These are phyloP conservation scores for Mythimna impura DNA, from an alignment of 2,888 invertebrate genomes.

Conservation along the genomic window DNA sequence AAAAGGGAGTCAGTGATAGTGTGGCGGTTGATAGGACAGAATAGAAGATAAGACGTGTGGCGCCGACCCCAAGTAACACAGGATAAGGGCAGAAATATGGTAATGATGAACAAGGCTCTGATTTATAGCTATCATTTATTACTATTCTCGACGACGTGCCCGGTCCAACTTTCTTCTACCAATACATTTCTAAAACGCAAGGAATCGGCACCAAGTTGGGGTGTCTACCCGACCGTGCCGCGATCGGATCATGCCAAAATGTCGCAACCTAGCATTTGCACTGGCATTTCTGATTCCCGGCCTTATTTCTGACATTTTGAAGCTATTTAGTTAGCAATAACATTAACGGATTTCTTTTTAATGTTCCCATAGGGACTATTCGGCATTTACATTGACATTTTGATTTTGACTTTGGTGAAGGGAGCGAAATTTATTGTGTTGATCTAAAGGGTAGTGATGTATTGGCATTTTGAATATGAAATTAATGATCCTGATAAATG, in stretches of 20 bases:
- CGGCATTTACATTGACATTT: conserved; percentile 60
- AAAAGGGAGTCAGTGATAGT: too few species aligned
- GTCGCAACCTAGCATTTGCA: conserved; percentile 73
- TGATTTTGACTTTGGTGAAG: conserved; percentile 13
- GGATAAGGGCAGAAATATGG: too few species aligned
- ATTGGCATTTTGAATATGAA: conserved; percentile 30
- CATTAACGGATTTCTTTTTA: conserved; percentile 60
- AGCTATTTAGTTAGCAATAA: conserved; percentile 68
- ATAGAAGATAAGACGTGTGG: too few species aligned
- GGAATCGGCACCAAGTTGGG: conserved; percentile 59
- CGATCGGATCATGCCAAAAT: conserved; percentile 71
- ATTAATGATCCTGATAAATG: conserved; percentile 39
- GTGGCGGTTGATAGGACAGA: too few species aligned
- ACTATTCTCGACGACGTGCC: neutral
- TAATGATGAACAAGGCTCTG: neutral
- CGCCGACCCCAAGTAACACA: too few species aligned
- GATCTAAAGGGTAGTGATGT: conserved; percentile 15
- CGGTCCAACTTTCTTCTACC: neutral
- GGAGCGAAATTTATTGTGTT: conserved; percentile 10
- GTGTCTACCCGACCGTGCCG: conserved; percentile 70
- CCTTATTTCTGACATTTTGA: conserved; percentile 80
- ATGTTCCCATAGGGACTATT: conserved; percentile 53
- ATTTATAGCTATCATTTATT: neutral
- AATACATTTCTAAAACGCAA: conserved; percentile 35
- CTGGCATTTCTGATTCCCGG: conserved; percentile 70